Conservation (phyloP, 92 coral and sea anemone species). For the Diadumene lineata region DNA sequence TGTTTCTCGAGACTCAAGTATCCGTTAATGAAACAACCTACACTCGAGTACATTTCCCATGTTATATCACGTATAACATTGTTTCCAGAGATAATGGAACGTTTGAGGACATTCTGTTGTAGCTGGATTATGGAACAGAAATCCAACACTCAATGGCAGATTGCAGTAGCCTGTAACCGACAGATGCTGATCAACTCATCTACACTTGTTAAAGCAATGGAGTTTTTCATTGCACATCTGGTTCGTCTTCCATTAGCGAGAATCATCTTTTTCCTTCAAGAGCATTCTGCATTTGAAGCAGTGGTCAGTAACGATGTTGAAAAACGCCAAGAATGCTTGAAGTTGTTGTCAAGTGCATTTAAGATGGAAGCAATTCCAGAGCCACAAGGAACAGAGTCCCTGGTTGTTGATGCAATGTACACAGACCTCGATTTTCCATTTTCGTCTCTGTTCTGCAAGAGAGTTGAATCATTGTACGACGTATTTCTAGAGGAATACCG, state of each 20-base stretch:
- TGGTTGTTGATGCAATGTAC: constrained; percentile 43
- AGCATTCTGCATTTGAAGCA: constrained; percentile 80
- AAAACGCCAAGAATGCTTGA: constrained; percentile 48
- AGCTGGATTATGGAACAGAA: constrained; percentile 58
- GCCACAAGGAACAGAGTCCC: constrained; percentile 80
- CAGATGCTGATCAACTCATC: constrained; percentile 80
- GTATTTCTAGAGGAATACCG: constrained; percentile 75
- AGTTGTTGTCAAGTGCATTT: constrained; percentile 53
- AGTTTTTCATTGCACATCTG: constrained; percentile 68
- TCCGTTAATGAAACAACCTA: constrained; percentile 53
- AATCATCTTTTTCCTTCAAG: constrained; percentile 85
- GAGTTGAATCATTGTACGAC: constrained; percentile 65
- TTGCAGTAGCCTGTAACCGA: constrained; percentile 83
- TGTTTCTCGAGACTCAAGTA: constrained; percentile 92
- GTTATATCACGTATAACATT: constrained; percentile 58
- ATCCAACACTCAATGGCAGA: constrained; percentile 59
- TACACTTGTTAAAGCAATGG: constrained; percentile 82
- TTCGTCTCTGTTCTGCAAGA: constrained; percentile 61
- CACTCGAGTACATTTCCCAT: constrained; percentile 41
- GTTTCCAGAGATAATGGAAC: constrained; percentile 42
- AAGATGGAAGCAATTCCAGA: constrained; percentile 66
- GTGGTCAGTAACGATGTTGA: constrained; percentile 31
- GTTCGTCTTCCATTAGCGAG: constrained; percentile 78
- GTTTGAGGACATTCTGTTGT: constrained; percentile 54
- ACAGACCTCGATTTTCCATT: constrained; percentile 65